Evolutionary conservation across 2,113 vertebrate genomes (phyloP).

Genomic region (Polypterus bichir): DNA sequence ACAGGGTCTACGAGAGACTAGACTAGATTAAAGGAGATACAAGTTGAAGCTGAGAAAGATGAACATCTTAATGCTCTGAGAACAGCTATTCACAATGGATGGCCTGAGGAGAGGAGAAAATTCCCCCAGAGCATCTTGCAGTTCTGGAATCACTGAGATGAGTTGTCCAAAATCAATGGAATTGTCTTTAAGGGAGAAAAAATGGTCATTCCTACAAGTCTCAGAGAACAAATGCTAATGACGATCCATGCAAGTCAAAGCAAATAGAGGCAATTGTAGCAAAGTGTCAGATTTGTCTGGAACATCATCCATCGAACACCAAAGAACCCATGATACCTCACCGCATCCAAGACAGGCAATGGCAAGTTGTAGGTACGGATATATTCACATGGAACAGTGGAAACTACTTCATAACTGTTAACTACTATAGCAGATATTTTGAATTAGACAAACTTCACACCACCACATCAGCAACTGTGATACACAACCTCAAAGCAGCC

Average conservation of each 20-base stretch:
- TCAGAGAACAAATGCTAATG: slow-evolving; percentile 12
- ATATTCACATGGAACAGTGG: slow-evolving; percentile 10
- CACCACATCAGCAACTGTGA: slow-evolving; percentile 10
- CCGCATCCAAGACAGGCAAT: slow-evolving; percentile 14
- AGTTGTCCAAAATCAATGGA: slow-evolving; percentile 8
- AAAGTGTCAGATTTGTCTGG: slow-evolving; percentile 10
- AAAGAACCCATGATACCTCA: slow-evolving; percentile 10
- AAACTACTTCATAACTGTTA: slow-evolving; percentile 9
- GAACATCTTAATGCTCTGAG: not conserved
- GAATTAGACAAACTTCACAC: slow-evolving; percentile 9
- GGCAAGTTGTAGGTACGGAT: slow-evolving; percentile 9
- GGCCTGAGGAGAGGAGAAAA: slow-evolving; percentile 3
- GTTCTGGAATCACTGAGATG: slow-evolving; percentile 8
- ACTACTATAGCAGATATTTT: slow-evolving; percentile 10
- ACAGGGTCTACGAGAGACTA: too few relatives aligned
- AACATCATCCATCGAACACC: slow-evolving; percentile 5
- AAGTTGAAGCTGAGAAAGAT: slow-evolving; percentile 5
- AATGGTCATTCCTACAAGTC: slow-evolving; percentile 9
- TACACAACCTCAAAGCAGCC: slow-evolving; percentile 9
- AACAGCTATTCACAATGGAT: slow-evolving; percentile 7
- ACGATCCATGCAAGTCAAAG: slow-evolving; percentile 10
- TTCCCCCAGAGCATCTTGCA: slow-evolving; percentile 1
- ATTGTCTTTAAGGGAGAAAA: slow-evolving; percentile 13
- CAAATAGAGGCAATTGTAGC: not conserved
- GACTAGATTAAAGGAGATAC: too few relatives aligned